Base-by-base conservation (phyloP, 2,888 invertebrate genomes). In the Sclerodermus sp. region DNA sequence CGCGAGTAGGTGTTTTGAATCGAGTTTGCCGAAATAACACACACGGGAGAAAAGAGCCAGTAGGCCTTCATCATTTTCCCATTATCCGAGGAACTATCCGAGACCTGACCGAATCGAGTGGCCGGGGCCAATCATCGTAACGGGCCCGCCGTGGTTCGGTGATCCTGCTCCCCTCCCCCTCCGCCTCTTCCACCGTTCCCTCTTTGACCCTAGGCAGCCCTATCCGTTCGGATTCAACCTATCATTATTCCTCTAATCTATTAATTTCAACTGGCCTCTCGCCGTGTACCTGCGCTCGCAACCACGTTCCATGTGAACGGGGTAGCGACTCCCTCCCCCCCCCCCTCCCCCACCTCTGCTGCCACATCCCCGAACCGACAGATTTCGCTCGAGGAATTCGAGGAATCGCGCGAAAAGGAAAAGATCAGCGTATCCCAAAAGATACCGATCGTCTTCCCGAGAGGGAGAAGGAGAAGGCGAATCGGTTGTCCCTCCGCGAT, bases 31-130 rank as follows among this genome's bases (percentile, higher is more conserved):
- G 47, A 50, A 52, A 55, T 34, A 50, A 14, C 41, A 52, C 48
- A 51, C 44, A 38, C 38, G 51, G 50, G 60, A 58, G n/a, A 55
- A 62, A 34, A 38, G 3, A 38, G 38, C 55, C 63, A 58, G 58
- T 58, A 58, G 63, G 58, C 61, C 53, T 46, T 61, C 60, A 63
- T 65, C 65, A 60, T 67, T 66, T 57, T 30, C 36, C 45, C 49
- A 42, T 52, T 49, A 45, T 31, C 39, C 40, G 31, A 47, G 40
- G 30, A 45, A 29, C 15, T 37, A 36, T 43, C 44, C 29, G 44
- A 40, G 8, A 8, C 23, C 34, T 8, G 12, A 12, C 63, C 53
- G 51, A 56, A 52, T 55, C 52, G 51, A 52, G 51, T 49, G 44
- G 49, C 49, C 50, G 51, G 49, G 44, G 49, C 49, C 50, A 45